Evolutionary conservation across 2,797 vertebrate genomes (phyloP).

Genomic region (Neopelma chrysocephalum): DNA sequence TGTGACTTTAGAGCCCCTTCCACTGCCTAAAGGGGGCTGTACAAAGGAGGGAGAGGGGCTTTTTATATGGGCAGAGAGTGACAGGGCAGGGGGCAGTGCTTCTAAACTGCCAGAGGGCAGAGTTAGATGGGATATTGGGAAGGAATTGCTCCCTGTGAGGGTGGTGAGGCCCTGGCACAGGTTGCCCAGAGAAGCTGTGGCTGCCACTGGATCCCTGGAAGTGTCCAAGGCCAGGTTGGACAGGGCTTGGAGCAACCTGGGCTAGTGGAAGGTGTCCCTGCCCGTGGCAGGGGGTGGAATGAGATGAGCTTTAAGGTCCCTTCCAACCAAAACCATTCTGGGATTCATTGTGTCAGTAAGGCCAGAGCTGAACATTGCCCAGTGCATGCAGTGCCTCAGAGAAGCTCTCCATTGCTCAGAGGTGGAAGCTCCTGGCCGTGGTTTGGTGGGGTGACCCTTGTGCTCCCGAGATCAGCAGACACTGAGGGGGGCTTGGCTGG

Average conservation of each 20-base stretch:
- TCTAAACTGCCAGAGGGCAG: background rate
- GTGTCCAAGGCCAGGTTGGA: background rate
- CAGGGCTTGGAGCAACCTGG: background rate
- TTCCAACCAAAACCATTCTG: background rate
- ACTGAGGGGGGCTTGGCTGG: background rate
- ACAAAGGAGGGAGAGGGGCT: background rate
- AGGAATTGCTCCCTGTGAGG: rapidly evolving
- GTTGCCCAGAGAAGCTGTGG: background rate
- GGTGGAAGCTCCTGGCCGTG: rapidly evolving
- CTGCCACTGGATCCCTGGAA: background rate
- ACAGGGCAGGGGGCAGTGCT: background rate
- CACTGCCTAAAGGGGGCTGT: too few species aligned
- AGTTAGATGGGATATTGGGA: rapidly evolving
- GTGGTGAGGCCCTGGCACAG: background rate
- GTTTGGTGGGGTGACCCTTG: background rate
- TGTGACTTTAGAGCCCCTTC: background rate
- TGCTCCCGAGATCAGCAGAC: background rate
- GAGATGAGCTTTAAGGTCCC: rapidly evolving
- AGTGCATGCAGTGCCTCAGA: rapidly evolving
- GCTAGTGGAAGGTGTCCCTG: background rate
- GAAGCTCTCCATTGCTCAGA: rapidly evolving
- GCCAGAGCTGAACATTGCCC: background rate
- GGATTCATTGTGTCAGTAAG: background rate
- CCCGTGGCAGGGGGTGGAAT: rapidly evolving
- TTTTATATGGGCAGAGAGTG: background rate